These are phyloP conservation scores for Stenodera caucasica DNA, from an alignment of 2,888 invertebrate genomes.

Conservation along the genomic window DNA sequence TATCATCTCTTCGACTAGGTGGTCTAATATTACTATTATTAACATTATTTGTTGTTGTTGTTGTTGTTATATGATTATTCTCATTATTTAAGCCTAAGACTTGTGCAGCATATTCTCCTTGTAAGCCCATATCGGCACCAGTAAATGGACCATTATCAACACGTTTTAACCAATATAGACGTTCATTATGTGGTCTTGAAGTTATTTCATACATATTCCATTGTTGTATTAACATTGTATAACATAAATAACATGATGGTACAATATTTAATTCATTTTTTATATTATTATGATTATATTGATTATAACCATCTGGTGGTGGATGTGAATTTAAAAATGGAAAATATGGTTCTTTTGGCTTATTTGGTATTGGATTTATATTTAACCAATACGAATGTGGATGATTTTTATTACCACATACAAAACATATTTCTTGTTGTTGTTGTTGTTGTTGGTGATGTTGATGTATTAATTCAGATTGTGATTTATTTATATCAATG, in stretches of 20 bases:
- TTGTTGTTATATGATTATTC: slow-evolving; percentile 35
- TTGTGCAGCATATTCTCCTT: slow-evolving; percentile 89
- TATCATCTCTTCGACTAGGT: slow-evolving; percentile 40
- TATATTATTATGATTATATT: slow-evolving; percentile 9
- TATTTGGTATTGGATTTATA: slow-evolving; percentile 69
- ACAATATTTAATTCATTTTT: slow-evolving; percentile 57
- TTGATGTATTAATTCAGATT: slow-evolving; percentile 31
- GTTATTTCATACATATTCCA: slow-evolving; percentile 90
- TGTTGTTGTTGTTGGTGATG: slow-evolving; percentile 4
- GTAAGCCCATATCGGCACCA: slow-evolving; percentile 81
- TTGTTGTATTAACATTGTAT: slow-evolving; percentile 82
- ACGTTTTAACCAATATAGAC: slow-evolving; percentile 91
- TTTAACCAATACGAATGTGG: slow-evolving; percentile 64
- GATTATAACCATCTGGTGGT: slow-evolving; percentile 75
- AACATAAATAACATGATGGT: slow-evolving; percentile 83
- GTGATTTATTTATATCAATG: slow-evolving; percentile 35
- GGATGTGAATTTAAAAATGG: slow-evolving; percentile 90
- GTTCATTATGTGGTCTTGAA: slow-evolving; percentile 77
- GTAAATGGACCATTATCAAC: slow-evolving; percentile 89
- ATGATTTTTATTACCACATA: slow-evolving; percentile 74
- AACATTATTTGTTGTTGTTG: slow-evolving; percentile 32
- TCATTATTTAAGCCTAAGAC: slow-evolving; percentile 76
- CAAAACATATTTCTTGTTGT: slow-evolving; percentile 61
- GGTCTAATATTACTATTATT: slow-evolving; percentile 21
- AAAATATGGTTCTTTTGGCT: slow-evolving; percentile 80